These are phyloP conservation scores for Zaprionus gabonicus DNA, from an alignment of 1,140 invertebrate species.

Conservation along the genomic window DNA sequence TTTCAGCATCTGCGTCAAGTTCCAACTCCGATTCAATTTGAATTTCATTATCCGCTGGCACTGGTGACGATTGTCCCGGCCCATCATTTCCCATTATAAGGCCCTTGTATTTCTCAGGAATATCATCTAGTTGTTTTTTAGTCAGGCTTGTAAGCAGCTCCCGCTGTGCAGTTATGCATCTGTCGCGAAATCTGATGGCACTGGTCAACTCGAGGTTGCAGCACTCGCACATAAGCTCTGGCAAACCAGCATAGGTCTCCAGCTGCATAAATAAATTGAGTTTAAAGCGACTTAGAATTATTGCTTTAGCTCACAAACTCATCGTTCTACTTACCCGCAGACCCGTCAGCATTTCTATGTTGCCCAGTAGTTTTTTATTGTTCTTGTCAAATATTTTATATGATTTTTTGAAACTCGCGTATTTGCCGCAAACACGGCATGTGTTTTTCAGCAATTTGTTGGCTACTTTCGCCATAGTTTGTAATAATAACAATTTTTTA, in stretches of 20 bases:
- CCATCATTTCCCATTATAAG: constrained; percentile 27
- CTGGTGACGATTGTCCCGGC: background rate
- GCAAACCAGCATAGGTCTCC: constrained; percentile 51
- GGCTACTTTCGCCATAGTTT: constrained; percentile 58
- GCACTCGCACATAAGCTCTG: constrained; percentile 71
- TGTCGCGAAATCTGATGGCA: constrained; percentile 57
- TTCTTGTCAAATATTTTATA: constrained; percentile 63
- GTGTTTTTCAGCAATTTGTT: constrained; percentile 70
- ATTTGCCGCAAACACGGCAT: constrained; percentile 68
- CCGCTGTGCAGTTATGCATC: constrained; percentile 63
- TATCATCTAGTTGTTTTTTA: constrained; percentile 45
- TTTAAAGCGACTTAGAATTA: background rate
- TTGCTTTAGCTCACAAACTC: background rate
- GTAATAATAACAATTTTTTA: constrained; percentile 47
- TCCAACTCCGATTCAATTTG: constrained; percentile 16
- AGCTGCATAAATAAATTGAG: constrained; percentile 32
- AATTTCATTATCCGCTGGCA: background rate
- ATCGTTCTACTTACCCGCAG: constrained; percentile 51
- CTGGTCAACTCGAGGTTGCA: constrained; percentile 57
- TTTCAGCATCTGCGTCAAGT: constrained; percentile 1
- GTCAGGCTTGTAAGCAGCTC: constrained; percentile 51
- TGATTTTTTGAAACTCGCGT: constrained; percentile 66
- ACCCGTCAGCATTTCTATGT: constrained; percentile 64
- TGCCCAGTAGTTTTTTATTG: constrained; percentile 59
- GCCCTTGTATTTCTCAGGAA: constrained; percentile 24